phyloP scores from a whole-genome alignment of 2,888 invertebrate species.

The Automeris io region DNA sequence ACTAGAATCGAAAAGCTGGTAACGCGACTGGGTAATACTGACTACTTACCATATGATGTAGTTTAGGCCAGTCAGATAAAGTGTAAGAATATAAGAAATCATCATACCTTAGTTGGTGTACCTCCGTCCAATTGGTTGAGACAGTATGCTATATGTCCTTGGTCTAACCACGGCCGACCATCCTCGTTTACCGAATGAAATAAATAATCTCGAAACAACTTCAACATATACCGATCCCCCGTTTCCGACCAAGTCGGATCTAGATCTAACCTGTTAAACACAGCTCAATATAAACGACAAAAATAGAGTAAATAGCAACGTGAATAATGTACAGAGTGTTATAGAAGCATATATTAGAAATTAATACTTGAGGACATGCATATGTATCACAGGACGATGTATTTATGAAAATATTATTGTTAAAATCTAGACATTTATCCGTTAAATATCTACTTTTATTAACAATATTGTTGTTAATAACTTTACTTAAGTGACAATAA shows the following conservation, averaged over 20 bases:
- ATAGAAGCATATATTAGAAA: neutral
- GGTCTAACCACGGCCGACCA: constrained; percentile 96
- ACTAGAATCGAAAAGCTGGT: no score
- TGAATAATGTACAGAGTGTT: neutral
- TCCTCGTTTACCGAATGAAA: constrained; percentile 97
- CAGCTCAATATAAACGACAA: neutral
- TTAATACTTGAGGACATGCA: no score
- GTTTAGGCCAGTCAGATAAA: neutral
- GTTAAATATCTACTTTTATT: no score
- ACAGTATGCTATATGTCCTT: constrained; percentile 95
- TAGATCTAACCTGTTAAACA: constrained; percentile 84
- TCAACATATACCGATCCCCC: constrained; percentile 98
- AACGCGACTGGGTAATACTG: no score
- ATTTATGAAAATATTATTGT: no score
- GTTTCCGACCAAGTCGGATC: constrained; percentile 98
- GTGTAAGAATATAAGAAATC: constrained; percentile 1
- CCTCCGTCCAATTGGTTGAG: constrained; percentile 95
- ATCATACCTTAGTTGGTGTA: constrained; percentile 82
- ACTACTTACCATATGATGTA: no score
- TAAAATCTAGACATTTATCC: no score
- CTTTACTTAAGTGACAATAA: no score
- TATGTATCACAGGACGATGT: no score
- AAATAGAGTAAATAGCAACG: neutral
- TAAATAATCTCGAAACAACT: constrained; percentile 97
- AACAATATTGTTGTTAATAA: no score